A percentile compares a stretch with the other conserved stretches of the same genome.
Evolutionary conservation across 2,113 vertebrate species (phyloP).

Genomic region (Meriones unguiculatus): DNA sequence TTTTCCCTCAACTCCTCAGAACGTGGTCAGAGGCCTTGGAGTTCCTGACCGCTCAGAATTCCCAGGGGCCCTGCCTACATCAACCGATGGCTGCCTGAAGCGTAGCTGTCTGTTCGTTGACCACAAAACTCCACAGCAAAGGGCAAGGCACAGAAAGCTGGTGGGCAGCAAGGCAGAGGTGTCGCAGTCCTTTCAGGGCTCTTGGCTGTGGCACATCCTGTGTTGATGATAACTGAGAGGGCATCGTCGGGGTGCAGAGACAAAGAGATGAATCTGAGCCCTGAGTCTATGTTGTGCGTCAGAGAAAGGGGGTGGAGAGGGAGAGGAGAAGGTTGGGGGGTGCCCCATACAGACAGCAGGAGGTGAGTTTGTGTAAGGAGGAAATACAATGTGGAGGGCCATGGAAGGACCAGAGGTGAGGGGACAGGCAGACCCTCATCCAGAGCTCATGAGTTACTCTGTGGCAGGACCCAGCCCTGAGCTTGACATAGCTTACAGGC

Average conservation of each 20-base stretch:
- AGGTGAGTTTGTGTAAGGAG: neutral
- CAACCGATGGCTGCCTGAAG: neutral
- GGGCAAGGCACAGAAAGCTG: neutral
- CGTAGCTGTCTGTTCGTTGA: neutral
- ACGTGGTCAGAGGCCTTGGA: neutral
- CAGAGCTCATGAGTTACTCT: neutral
- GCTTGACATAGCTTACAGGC: neutral
- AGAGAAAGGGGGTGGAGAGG: neutral
- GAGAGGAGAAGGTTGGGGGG: neutral
- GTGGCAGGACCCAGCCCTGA: neutral
- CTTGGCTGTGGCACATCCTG: rapidly evolving
- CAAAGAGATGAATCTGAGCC: neutral
- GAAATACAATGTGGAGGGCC: neutral
- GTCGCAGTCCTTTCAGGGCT: neutral
- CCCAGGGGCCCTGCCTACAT: neutral
- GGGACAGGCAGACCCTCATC: neutral
- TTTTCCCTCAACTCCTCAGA: neutral
- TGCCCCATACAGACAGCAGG: neutral
- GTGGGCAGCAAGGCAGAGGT: neutral
- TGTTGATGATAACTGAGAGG: neutral
- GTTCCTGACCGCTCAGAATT: neutral
- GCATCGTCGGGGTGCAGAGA: rapidly evolving
- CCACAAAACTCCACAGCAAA: neutral
- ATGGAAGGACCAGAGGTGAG: neutral
- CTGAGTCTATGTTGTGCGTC: neutral